Evolutionary conservation across 1,140 invertebrate species (phyloP), one percentile per base, ranked within the genome.

Genomic region (Meloidogyne floridensis): DNA sequence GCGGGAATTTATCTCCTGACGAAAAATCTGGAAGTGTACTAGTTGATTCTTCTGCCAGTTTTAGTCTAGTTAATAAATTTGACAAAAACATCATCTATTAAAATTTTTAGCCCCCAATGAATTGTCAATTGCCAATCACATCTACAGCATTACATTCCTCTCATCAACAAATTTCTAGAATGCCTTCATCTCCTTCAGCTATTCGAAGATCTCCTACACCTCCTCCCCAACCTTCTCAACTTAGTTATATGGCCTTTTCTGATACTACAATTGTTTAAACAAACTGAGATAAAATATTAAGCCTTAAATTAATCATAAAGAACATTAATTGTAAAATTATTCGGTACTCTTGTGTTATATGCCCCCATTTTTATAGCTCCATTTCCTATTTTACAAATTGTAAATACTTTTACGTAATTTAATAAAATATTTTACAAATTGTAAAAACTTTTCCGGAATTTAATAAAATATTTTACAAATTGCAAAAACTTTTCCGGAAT

Each of bases 1-100:
- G 89, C 79, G 88, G 88, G n/a, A 89, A 90, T 77, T 65, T 89
- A 47, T 75, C 51, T 3, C 84, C 86, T 32, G 85, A 88, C n/a
- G 86, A 87, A 47, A 87, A 87, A 69, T 85, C 83, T 43, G 53
- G 84, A 13, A 86, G 77, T 56, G 84, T 71, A 74, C 54, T 85
- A 59, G 83, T 87, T 43, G 71, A 59, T 72, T 78, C 71, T 76
- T 86, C 75, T 20, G 81, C 81, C 70, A 84, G 65, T 42, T 81
- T 71, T 72, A 42, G 54, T 54, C 76, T 87, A 84, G 85, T 86
- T 53, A 80, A 42, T 83, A 32, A 2, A 83, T n/a, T 72, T 32
- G 2, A 20, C 3, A 82, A 71, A 18, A 15, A 42, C 8, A 83
- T 53, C 11, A 43, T 32, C 43, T 47, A 54, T 80, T 80, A 75